Base-by-base conservation (phyloP, 2,113 vertebrate genomes). In the Sprattus sprattus region DNA sequence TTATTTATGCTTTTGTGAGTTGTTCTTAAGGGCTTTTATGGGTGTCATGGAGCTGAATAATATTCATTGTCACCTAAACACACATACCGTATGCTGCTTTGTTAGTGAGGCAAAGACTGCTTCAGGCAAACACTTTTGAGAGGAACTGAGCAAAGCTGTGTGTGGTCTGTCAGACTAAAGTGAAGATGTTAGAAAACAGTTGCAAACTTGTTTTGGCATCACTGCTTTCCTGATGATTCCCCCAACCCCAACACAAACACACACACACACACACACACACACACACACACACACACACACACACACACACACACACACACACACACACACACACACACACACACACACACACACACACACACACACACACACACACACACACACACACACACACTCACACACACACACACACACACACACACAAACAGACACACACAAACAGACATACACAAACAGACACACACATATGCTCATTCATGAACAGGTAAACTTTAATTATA, bases 401-500 rank as follows among this genome's bases (percentile, higher is more conserved):
- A 5, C 64, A 71, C 28, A 8, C 60, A 67, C 25, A 71, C 32
- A 25, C 25, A 32, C 25, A 13, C 87, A 92, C 87, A 89, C 90
- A 84, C 93, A 94, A n/a, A n/a, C n/a, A n/a, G n/a, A n/a, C n/a
- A n/a, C n/a, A n/a, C n/a, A n/a, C n/a, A n/a, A n/a, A n/a, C n/a
- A n/a, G n/a, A n/a, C n/a, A n/a, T n/a, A n/a, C n/a, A 49, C 47
- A 60, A 4, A 60, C 54, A 60, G 54, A 7, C 54, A 5, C 64
- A 71, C 28, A 8, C 60, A 67, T 67, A 71, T 71, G 64, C 25
- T 71, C 25, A 13, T 88, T 93, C 87, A 89, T 90, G 85, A 94
- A 94, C 86, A 95, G 94, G 92, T 89, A 95, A 95, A 92, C 93
- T 93, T 89, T 94, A 94, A 95, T 95, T 94, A 94, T 93, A 93